Evolutionary conservation across 1,140 invertebrate species (phyloP), one percentile per base, ranked within the genome.

Genomic region (Eufriesea mexicana): DNA sequence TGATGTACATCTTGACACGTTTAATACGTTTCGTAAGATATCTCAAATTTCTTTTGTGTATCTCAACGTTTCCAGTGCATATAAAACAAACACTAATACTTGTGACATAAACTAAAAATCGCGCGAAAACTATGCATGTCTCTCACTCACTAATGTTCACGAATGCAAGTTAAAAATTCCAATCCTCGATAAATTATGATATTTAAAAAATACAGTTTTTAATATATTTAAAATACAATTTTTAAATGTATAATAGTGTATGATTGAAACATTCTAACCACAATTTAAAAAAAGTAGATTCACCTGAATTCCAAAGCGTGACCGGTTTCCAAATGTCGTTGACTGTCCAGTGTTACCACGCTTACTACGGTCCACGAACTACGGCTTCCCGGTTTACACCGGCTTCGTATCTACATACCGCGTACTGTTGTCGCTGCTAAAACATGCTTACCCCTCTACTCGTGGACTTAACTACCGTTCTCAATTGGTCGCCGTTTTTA

Each of bases 361-460:
- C 88, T 89, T 87, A 92, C 91, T 92, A 89, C 86, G 82, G 67
- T 79, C 79, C 64, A 51, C 77, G 67, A 70, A 83, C 85, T 75
- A 85, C 74, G 79, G 81, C 67, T 76, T 76, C 74, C 64, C 67
- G 82, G 82, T 84, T 85, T 89, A 84, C 84, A 82, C 81, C 62
- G 55, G 79, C 86, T 82, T 71, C 71, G 83, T 86, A 89, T 89
- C 87, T 85, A 79, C 85, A 89, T 89, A 89, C 82, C 84, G 45
- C 14, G 83, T 84, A 68, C 68, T 68, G 67, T 83, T 89, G 83
- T 89, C 86, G 66, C 84, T 45, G 55, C 66, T 86, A 61, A 82
- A 87, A 90, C 84, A 83, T n/a, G 82, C 64, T 86, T 49, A 88
- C 82, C 86, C 82, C 86, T 81, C 84, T 84, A 79, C 80, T 55